Base-by-base conservation (phyloP, 2,888 invertebrate species). In the Drosophila paracracens region DNA sequence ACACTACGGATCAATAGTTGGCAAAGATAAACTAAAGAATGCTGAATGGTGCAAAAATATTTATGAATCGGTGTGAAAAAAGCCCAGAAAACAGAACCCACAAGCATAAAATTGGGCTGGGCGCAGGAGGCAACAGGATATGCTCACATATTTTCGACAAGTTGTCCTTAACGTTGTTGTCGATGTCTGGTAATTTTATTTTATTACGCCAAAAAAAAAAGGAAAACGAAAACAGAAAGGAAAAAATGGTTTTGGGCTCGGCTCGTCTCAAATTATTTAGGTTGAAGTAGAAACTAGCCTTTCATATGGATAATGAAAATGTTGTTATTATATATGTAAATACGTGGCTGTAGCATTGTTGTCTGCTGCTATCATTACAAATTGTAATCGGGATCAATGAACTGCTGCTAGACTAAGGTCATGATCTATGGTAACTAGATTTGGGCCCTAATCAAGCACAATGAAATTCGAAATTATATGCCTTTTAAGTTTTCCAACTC, bases 181-280 rank as follows among this genome's bases (percentile, higher is more conserved):
- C 80, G 61, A 82, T 84, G 74, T 78, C 70, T 78, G 68, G 81
- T 73, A 81, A 81, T 84, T 78, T 78, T 67, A 74, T 84, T 84
- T 79, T 84, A 87, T 87, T 78, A 84, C 51, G 43, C 33, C 40
- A 51, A 60, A 52, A 65, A 43, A 53, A 38, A 29, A 21, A 31
- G 4, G 3, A 21, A 16, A 18, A 27, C 4, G 13, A 29, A 54
- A 27, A n/a, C 16, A 38, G 50, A 36, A 65, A 59, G 64, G 50
- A 57, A 48, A 50, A 71, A 43, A 36, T 52, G 46, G 56, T 35
- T 63, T 64, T 5, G 27, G 27, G 38, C 27, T 66, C 52, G 61
- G 33, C 38, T 69, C 29, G 57, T 29, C 53, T 38, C 38, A 21
- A 11, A 25, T 63, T 70, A 57, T 63, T 48, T 60, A 60, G 51